A percentile compares a stretch with the other conserved stretches of the same genome.
These are phyloP conservation scores for Numida meleagris DNA, from an alignment of 2,113 vertebrate genomes.

Conservation along the genomic window DNA sequence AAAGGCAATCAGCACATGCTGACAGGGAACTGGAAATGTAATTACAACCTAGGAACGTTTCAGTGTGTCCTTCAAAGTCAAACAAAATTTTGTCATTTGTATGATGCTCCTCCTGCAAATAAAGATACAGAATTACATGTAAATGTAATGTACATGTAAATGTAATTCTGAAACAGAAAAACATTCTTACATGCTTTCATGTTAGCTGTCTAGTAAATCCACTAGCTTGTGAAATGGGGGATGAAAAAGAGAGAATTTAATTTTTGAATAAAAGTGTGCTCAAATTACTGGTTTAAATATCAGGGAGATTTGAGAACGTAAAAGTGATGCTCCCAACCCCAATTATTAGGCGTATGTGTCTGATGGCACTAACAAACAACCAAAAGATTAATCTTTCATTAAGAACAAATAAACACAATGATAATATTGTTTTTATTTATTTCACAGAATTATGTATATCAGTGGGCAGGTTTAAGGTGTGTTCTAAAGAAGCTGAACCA, in stretches of 20 bases:
- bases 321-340: neutral
- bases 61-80: neutral
- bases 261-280: neutral
- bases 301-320: neutral
- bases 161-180: too few species aligned
- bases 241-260: neutral
- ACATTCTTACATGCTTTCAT: neutral
- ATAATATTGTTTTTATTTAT: too few species aligned
- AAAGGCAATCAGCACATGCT: slow-evolving; percentile 57
- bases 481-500: neutral
- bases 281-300: neutral
- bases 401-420: neutral
- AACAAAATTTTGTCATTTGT: neutral
- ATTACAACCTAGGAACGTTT: slow-evolving; percentile 31
- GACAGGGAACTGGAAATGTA: slow-evolving; percentile 28
- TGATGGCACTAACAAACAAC: neutral
- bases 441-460: too few species aligned
- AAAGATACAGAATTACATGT: neutral
- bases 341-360: too few species aligned
- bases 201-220: neutral
- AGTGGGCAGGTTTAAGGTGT: neutral
- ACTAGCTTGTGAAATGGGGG: fast-evolving
- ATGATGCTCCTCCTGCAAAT: neutral
- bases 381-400: neutral
- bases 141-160: too few species aligned